These are phyloP conservation scores for Pteromalus puparum DNA, from an alignment of 1,140 invertebrate genomes.

Conservation along the genomic window DNA sequence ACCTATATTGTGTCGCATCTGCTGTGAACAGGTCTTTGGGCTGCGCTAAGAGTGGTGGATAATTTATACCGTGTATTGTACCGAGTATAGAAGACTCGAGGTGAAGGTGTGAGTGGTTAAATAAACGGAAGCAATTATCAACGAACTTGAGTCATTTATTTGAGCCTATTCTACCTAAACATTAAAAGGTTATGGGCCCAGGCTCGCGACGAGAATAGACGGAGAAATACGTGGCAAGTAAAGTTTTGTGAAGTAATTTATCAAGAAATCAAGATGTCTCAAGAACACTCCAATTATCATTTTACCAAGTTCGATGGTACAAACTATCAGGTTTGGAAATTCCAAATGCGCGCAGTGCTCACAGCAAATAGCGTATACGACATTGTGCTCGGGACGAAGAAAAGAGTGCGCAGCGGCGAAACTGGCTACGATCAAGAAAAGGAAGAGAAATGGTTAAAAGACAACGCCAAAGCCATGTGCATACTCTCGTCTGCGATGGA, in stretches of 20 bases:
- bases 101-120: too few relatives aligned
- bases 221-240: background rate
- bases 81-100: too few relatives aligned
- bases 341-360: conserved; percentile 21
- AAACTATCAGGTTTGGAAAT: too few relatives aligned
- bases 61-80: too few relatives aligned
- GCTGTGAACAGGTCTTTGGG: too few relatives aligned
- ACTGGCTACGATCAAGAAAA: background rate
- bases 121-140: too few relatives aligned
- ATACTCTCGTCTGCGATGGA: conserved; percentile 29
- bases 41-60: too few relatives aligned
- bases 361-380: conserved; percentile 27
- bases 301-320: conserved; percentile 7
- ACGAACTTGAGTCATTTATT: too few relatives aligned
- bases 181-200: conserved; percentile 4
- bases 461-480: too few relatives aligned
- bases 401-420: background rate
- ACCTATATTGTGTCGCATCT: too few relatives aligned
- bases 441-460: conserved; percentile 5
- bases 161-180: too few relatives aligned
- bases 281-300: background rate
- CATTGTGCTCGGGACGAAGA: conserved; percentile 26
- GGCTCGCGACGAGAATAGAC: background rate
- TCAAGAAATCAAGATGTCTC: background rate
- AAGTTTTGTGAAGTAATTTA: background rate